Percentiles rank a stretch among this genome's conserved stretches.
These are phyloP conservation scores for Crocallis elinguaria DNA, from an alignment of 2,888 invertebrate genomes.

Conservation along the genomic window DNA sequence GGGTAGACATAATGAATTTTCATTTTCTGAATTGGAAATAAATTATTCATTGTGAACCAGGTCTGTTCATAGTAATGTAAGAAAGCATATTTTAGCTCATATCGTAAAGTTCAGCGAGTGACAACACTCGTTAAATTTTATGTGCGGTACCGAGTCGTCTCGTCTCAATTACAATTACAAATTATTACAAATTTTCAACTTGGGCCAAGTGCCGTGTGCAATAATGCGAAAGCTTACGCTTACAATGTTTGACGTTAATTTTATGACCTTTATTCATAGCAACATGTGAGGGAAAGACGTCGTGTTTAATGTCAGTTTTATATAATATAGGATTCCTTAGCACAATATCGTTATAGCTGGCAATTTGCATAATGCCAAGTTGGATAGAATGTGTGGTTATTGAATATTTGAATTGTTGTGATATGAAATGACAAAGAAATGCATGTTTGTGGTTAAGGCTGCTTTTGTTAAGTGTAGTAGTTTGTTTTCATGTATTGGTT, in stretches of 20 bases:
- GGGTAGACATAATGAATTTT: conserved; percentile 67
- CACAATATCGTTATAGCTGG: conserved; percentile 15
- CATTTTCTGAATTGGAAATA: conserved; percentile 70
- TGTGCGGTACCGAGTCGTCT: conserved; percentile 64
- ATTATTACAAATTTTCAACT: conserved; percentile 77
- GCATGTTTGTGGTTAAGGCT: not conserved
- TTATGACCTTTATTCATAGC: conserved; percentile 39
- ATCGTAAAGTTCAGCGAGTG: conserved; percentile 78
- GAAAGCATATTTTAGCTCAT: conserved; percentile 74
- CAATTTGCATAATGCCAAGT: conserved; percentile 9
- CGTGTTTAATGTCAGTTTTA: conserved; percentile 22
- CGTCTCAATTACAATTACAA: conserved; percentile 82
- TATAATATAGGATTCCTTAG: conserved; percentile 30
- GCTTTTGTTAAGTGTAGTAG: not conserved
- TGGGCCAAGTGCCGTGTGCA: conserved; percentile 56
- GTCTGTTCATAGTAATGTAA: conserved; percentile 68
- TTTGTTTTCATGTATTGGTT: no score
- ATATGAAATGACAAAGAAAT: not conserved
- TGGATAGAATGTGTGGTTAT: conserved; percentile 6
- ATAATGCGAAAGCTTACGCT: conserved; percentile 55
- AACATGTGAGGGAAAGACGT: conserved; percentile 26
- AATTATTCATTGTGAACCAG: conserved; percentile 76
- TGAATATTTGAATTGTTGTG: not conserved
- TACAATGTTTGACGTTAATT: conserved; percentile 56
- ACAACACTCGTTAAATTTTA: conserved; percentile 80